These are phyloP conservation scores for Brachyptera risi DNA, from an alignment of 2,888 invertebrate genomes.

Conservation along the genomic window DNA sequence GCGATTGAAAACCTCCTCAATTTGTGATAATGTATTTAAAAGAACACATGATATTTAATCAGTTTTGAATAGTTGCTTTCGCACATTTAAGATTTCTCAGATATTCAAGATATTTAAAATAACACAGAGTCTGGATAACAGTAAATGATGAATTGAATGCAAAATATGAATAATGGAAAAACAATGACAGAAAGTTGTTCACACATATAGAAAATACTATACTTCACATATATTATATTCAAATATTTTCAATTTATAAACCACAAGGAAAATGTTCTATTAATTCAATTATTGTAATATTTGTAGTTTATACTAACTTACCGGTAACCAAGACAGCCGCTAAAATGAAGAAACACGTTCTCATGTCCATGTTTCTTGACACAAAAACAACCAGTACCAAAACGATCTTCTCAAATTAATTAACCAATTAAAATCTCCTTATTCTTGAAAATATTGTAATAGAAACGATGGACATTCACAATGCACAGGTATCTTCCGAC, in stretches of 20 bases:
- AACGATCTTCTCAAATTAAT: neutral
- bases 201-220: neutral
- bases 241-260: no score
- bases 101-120: no score
- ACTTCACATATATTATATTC: no score
- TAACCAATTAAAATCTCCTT: neutral
- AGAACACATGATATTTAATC: no score
- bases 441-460: neutral
- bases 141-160: no score
- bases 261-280: no score
- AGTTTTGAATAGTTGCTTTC: no score
- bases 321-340: neutral
- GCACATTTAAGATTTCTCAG: no score
- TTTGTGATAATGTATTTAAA: no score
- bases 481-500: constrained; percentile 3
- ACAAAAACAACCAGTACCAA: neutral
- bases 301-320: neutral
- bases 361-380: constrained; percentile 4
- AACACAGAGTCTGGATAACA: no score
- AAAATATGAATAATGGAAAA: neutral
- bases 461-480: neutral
- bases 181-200: neutral
- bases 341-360: neutral
- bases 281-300: no score
- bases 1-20: no score